Evolutionary conservation across 37 sponge, comb jelly and placozoan genomes (phyloP).

Genomic region (Theonella swinhoei): DNA sequence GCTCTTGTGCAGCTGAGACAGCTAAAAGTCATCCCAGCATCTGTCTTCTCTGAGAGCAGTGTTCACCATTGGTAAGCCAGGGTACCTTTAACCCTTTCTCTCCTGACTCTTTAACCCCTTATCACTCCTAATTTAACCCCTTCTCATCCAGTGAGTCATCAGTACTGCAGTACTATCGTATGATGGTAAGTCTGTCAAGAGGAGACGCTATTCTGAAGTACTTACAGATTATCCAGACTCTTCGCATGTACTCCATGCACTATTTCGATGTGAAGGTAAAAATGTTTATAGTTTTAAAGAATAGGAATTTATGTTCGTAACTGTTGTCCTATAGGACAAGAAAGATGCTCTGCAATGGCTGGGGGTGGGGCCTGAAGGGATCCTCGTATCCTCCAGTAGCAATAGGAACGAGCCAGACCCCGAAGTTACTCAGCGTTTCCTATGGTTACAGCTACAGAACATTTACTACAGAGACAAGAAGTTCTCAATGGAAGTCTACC

Average conservation of each 20-base stretch:
- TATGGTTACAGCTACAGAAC: slow-evolving; percentile 81
- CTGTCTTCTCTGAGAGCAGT: slow-evolving; percentile 31
- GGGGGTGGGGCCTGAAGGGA: slow-evolving; percentile 64
- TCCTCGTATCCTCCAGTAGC: slow-evolving; percentile 25
- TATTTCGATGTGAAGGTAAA: slow-evolving; percentile 70
- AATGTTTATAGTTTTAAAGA: neutral
- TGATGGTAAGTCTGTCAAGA: slow-evolving; percentile 50
- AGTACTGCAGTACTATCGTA: slow-evolving; percentile 47
- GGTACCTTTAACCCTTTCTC: neutral
- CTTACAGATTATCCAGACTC: slow-evolving; percentile 64
- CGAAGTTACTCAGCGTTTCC: slow-evolving; percentile 44
- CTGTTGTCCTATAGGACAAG: slow-evolving; percentile 46
- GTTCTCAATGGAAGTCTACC: slow-evolving; percentile 85
- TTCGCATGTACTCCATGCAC: slow-evolving; percentile 74
- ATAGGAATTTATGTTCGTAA: neutral
- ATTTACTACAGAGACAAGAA: slow-evolving; percentile 79
- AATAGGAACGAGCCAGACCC: slow-evolving; percentile 23
- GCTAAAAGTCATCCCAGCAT: slow-evolving; percentile 36
- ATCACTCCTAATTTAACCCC: neutral
- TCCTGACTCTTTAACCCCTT: neutral
- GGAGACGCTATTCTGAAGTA: slow-evolving; percentile 77
- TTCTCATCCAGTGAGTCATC: slow-evolving; percentile 44
- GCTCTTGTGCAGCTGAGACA: slow-evolving; percentile 35
- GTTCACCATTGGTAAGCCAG: slow-evolving; percentile 44
- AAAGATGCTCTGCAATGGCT: slow-evolving; percentile 42